These are phyloP conservation scores for Lathronympha strigana DNA, from an alignment of 2,888 invertebrate genomes.

Conservation along the genomic window DNA sequence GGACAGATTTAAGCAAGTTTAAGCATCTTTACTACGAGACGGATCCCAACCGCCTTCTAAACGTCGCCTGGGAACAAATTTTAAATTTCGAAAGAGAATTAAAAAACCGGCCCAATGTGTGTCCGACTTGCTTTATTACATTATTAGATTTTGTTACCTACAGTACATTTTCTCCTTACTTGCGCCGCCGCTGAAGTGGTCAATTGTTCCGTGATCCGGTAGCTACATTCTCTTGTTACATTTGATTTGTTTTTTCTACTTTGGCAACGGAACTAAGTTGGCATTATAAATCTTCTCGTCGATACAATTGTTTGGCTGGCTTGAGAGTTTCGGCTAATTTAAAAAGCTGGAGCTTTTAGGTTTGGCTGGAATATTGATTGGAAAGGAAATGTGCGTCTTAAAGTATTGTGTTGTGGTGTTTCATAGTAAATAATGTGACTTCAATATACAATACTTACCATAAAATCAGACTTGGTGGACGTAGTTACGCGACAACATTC, in stretches of 20 bases:
- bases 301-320: constrained; percentile 34
- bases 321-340: constrained; percentile 28
- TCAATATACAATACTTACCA: too few species aligned
- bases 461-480: too few species aligned
- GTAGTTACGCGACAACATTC: too few species aligned
- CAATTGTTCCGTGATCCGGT: constrained; percentile 56
- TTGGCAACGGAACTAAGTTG: constrained; percentile 39
- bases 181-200: constrained; percentile 46
- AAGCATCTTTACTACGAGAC: too few species aligned
- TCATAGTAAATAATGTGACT: too few species aligned
- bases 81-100: too few species aligned
- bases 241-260: constrained; percentile 42
- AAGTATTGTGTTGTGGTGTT: neutral
- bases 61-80: too few species aligned
- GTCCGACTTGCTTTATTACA: too few species aligned
- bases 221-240: constrained; percentile 50
- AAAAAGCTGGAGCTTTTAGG: constrained; percentile 14
- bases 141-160: too few species aligned
- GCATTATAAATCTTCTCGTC: constrained; percentile 38
- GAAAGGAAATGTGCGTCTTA: neutral
- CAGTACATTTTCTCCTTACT: constrained; percentile 1
- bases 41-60: too few species aligned
- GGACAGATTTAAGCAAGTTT: too few species aligned
- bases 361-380: neutral
- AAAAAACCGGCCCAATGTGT: too few species aligned